These are phyloP conservation scores for Watsonalla cultraria DNA, from an alignment of 2,888 invertebrate species.

Conservation along the genomic window DNA sequence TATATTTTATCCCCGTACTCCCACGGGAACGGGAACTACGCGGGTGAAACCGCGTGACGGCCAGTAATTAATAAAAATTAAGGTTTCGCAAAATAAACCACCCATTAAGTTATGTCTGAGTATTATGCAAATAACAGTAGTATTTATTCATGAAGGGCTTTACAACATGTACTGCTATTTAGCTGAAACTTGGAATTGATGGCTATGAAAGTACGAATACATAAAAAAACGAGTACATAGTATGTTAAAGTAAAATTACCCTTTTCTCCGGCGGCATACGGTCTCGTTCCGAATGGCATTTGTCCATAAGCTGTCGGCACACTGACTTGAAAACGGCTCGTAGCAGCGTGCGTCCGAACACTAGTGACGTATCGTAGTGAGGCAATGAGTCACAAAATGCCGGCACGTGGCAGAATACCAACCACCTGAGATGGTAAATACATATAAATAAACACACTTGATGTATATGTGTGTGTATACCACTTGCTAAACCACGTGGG, in stretches of 20 bases:
- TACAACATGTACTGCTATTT: no score
- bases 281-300: conserved; percentile 93
- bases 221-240: not conserved
- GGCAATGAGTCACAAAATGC: conserved; percentile 96
- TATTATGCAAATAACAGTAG: no score
- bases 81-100: no score
- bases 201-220: no score
- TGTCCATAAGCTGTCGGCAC: conserved; percentile 92
- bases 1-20: no score
- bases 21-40: no score
- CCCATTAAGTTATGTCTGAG: no score
- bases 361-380: conserved; percentile 93
- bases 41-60: no score
- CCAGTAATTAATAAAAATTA: no score
- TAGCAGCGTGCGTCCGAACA: conserved; percentile 93
- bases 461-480: not conserved
- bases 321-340: conserved; percentile 90
- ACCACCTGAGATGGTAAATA: conserved; percentile 80
- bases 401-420: conserved; percentile 97
- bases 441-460: not conserved
- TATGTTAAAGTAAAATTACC: conserved; percentile 35
- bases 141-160: no score
- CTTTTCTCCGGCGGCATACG: conserved; percentile 93
- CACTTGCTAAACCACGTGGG: no score
- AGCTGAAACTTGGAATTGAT: no score